Evolutionary conservation across 2,888 invertebrate genomes (phyloP), one percentile per base, ranked within the genome.

Genomic region (Dicycla oo): DNA sequence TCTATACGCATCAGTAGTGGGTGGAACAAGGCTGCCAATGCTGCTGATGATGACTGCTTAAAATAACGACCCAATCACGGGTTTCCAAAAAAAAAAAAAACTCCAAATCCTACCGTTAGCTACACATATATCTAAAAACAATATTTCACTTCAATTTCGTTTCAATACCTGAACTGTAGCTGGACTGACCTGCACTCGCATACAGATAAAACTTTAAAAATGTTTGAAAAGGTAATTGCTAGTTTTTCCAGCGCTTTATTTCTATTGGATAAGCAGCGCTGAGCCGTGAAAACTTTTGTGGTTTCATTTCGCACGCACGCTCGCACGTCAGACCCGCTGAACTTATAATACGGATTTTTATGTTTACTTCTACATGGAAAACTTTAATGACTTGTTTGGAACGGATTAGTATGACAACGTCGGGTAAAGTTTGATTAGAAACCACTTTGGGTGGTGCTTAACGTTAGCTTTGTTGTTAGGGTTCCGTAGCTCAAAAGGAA

Each of bases 291-390:
- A 86, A 86, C 80, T 88, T 89, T 85, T 82, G 87, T 68, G 86
- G 86, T 85, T 87, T 83, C 73, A 84, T 83, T 87, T 81, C 71
- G 75, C 86, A 87, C 86, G 87, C 86, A 88, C 80, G 80, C 77
- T 81, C 69, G 66, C 73, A 62, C 81, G 65, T 73, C 51, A 67
- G 54, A 47, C 49, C 49, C 57, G 71, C 71, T 54, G 66, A 83
- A 82, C 80, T 85, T 84, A 80, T 81, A 86, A 86, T 87, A 84
- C 77, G 80, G 72, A 81, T 88, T 85, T 85, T 86, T 87, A 81
- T 85, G 77, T 82, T 78, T 83, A 74, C 82, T 69, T 75, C 58
- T 62, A 53, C 71, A 76, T 65, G 69, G 45, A 51, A 81, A 78
- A 84, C 76, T 86, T 84, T 78, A 83, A 84, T 84, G 77, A 78